Conservation (phyloP, 2,797 vertebrate species). For the Rachycentron canadum region DNA sequence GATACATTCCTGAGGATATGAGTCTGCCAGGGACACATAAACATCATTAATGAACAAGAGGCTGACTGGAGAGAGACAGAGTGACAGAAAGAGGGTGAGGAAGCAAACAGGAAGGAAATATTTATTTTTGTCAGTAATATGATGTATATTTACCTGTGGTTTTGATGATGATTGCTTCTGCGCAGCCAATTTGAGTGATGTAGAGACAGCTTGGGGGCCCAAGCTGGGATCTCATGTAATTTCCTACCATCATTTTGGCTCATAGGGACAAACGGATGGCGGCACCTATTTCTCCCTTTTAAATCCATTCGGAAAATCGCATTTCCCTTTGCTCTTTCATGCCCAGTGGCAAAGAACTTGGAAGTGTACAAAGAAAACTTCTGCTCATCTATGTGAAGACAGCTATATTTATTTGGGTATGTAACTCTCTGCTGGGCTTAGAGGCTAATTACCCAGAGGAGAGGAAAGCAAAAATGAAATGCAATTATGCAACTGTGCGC, state of each 20-base stretch:
- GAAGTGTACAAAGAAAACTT: constrained; percentile 67
- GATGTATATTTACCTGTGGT: constrained; percentile 69
- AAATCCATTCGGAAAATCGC: constrained; percentile 72
- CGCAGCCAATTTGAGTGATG: constrained; percentile 64
- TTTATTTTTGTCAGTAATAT: constrained; percentile 64
- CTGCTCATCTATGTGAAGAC: constrained; percentile 55
- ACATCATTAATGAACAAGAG: constrained; percentile 80
- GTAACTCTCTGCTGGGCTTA: constrained; percentile 66
- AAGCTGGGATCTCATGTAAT: constrained; percentile 64
- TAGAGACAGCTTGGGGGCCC: constrained; percentile 54
- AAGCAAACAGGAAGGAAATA: constrained; percentile 48
- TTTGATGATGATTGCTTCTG: constrained; percentile 62
- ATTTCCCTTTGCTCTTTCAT: constrained; percentile 68
- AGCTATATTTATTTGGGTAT: constrained; percentile 74
- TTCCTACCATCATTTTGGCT: constrained; percentile 58
- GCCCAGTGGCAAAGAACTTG: constrained; percentile 64
- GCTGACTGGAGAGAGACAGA: constrained; percentile 54
- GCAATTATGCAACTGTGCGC: constrained; percentile 68
- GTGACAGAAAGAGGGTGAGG: constrained; percentile 48
- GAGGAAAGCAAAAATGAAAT: constrained; percentile 67
- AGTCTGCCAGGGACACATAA: constrained; percentile 77
- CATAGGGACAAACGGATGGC: constrained; percentile 61
- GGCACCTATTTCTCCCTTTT: constrained; percentile 37
- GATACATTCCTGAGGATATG: constrained; percentile 75
- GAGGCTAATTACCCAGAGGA: constrained; percentile 77